Base-by-base conservation (phyloP, 1,140 invertebrate genomes). In the Nasonia giraulti region DNA sequence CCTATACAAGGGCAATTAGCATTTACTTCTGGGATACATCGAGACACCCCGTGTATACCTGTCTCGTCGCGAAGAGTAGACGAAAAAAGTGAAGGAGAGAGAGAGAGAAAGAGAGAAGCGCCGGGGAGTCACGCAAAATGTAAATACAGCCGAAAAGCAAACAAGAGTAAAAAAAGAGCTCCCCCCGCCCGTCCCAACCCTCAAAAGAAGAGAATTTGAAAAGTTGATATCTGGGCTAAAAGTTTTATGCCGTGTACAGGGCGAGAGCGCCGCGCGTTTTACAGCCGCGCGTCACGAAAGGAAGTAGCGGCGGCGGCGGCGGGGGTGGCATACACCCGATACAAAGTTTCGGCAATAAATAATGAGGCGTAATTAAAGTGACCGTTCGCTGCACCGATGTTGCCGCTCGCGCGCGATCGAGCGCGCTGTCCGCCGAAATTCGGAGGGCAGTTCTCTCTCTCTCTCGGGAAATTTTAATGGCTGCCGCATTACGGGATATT, bases 331-430 rank as follows among this genome's bases (percentile, higher is more conserved):
- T 74, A 47, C 47, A 76, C 68, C 83, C 87, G 86, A 89, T 89
- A 88, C 87, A 89, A 89, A 89, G 79, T 88, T 86, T 86, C 76
- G 80, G 87, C 86, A 86, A 88, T 89, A 88, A 89, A 89, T 89
- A 89, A 89, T 86, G 33, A 86, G 86, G 87, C 86, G 88, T 82
- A 88, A 89, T 89, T 89, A 88, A 87, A 86, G 87, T 83, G 77
- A 66, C 31, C 50, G 4, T 62, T 62, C 55, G 55, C 17, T 62
- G 55, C 55, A 55, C 55, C 17, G 55, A 12, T 55, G 55, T 20
- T 62, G 55, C 55, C 47, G 27, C 27, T 27, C 27, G 1, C 55
- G 55, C 27, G 12, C 55, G 55, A 62, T 62, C 55, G 55, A 62
- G 20, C 17, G 14, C 55, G 55, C 55, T 62, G 55, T 62, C 55